These are phyloP conservation scores for Isichthys henryi DNA, from an alignment of 2,113 vertebrate species.

Conservation along the genomic window DNA sequence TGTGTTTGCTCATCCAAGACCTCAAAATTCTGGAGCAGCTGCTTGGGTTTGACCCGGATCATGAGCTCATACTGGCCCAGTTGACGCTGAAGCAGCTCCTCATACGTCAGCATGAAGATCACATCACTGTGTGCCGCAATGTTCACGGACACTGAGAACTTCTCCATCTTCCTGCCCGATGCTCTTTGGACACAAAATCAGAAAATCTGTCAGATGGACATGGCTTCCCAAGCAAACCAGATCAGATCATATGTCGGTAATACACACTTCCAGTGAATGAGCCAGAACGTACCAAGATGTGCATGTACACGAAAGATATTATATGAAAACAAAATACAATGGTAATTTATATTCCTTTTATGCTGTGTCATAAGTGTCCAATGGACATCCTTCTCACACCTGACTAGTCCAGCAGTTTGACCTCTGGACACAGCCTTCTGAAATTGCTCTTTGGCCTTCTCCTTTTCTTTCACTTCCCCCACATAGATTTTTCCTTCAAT, in stretches of 20 bases:
- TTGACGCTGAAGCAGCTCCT: constrained; percentile 80
- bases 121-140: constrained; percentile 69
- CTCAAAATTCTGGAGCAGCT: constrained; percentile 74
- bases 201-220: background rate
- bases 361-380: background rate
- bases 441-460: constrained; percentile 78
- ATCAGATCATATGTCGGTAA: background rate
- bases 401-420: constrained; percentile 81
- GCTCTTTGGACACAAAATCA: constrained; percentile 50
- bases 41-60: constrained; percentile 79
- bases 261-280: background rate
- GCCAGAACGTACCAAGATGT: background rate
- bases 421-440: constrained; percentile 76
- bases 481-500: constrained; percentile 68
- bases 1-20: constrained; percentile 24
- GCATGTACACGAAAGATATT: background rate
- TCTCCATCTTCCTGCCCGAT: constrained; percentile 86
- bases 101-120: constrained; percentile 74
- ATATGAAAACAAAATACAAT: background rate
- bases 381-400: constrained; percentile 53
- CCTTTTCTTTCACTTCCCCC: constrained; percentile 82
- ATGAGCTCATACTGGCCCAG: constrained; percentile 76
- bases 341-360: background rate
- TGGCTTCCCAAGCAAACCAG: background rate
- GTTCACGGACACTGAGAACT: constrained; percentile 80